Evolutionary conservation across 1,140 invertebrate species (phyloP), one percentile per base, ranked within the genome.

Genomic region (Caenorhabditis inopinata): DNA sequence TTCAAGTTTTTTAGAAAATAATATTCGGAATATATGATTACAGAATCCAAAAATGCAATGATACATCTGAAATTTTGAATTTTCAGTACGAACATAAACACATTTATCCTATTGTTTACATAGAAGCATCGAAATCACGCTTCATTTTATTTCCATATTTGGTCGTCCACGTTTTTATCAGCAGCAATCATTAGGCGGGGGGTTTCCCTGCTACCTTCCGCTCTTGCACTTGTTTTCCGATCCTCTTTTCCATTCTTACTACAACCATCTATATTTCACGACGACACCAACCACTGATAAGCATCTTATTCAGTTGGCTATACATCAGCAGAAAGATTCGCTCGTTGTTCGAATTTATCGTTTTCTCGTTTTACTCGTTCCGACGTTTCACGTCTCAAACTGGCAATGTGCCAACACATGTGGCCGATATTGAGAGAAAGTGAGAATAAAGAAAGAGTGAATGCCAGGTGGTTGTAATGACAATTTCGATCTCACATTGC

Each of bases 401-500:
- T 68, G 58, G 58, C 58, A 21, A 68, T 68, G 58, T 68, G 58
- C 58, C 58, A 68, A 51, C 11, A 58, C 51, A 68, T 68, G 58
- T 68, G 58, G 58, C 38, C 53, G 58, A 38, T 42, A 21, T 9
- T 11, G 32, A 38, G 32, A 21, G 58, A 38, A 68, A 68, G 58
- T 68, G 58, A 68, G 58, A 68, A 68, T 38, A 68, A 68, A 68
- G 25, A 29, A 16, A 11, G 12, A 16, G 29, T 11, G 58, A 58
- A 68, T 68, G 58, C 58, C 58, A 68, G 58, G 58, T 68, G 58
- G 58, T 68, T 68, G 58, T 68, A 68, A 68, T 68, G 58, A 68
- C 58, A 38, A 68, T 68, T 68, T 68, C 58, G 38, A 68, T 68
- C 32, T n/a, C 58, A 51, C 48, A 51, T 38, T 68, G 38, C 38